Evolutionary conservation across 2,797 vertebrate genomes (phyloP).

Genomic region (Sylvilagus floridanus): DNA sequence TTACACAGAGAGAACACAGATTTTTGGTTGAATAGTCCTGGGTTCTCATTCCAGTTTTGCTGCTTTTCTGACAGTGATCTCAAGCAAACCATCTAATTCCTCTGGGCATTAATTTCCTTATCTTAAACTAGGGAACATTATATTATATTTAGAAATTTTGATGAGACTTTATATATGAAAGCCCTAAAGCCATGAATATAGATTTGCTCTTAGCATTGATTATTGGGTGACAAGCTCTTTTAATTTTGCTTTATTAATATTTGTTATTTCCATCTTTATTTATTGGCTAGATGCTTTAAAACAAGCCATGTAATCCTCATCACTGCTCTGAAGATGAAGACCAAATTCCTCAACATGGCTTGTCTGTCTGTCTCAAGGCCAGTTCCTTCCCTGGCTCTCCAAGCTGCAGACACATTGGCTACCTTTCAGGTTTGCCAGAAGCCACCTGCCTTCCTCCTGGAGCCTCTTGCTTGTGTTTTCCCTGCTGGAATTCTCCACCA

Average conservation of each 20-base stretch:
- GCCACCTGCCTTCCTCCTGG: not conserved
- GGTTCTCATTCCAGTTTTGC: not conserved
- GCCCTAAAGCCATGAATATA: not conserved
- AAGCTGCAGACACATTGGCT: not conserved
- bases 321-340: not conserved
- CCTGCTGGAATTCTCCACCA: not conserved
- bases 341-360: not conserved
- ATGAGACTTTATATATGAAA: not conserved
- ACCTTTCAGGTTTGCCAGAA: not conserved
- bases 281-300: not conserved
- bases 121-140: not conserved
- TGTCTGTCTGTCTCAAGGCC: not conserved
- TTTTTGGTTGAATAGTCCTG: not conserved
- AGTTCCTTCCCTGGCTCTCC: not conserved
- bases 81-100: not conserved
- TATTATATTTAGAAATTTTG: constrained; percentile 21
- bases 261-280: not conserved
- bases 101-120: not conserved
- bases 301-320: not conserved
- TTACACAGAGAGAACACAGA: not conserved
- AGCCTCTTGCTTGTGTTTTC: not conserved
- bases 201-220: not conserved
- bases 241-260: not conserved
- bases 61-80: not conserved
- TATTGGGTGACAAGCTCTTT: not conserved